Percentiles rank a stretch among this genome's conserved stretches.
phyloP scores from a whole-genome alignment of 2,113 vertebrate species.

The Tauraco erythrolophus region DNA sequence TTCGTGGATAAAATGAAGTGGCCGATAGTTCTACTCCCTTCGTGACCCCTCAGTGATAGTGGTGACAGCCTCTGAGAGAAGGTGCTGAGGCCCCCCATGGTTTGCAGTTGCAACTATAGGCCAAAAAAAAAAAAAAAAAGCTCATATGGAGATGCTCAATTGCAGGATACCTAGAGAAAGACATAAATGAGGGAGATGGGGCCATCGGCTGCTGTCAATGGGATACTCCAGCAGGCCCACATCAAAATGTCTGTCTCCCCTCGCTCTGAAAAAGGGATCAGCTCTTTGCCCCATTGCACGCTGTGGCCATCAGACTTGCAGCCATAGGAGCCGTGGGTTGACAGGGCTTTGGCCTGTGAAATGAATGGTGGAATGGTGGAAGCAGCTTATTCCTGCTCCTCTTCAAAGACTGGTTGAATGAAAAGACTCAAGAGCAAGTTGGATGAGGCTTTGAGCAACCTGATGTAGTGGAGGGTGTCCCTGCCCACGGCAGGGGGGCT shows the following conservation, averaged over 20 bases:
- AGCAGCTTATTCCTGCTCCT: background rate
- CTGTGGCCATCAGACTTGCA: background rate
- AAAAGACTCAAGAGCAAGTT: no score
- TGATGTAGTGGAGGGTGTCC: no score
- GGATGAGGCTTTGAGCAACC: no score
- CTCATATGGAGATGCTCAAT: background rate
- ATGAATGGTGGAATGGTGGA: no score
- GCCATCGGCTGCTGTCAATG: fast-evolving
- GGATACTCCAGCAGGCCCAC: background rate
- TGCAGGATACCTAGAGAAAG: background rate
- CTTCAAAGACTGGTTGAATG: background rate
- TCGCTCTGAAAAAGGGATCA: background rate
- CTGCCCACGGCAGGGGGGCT: no score
- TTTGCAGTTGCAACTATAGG: background rate
- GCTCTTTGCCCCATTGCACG: background rate
- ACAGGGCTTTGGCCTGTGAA: background rate
- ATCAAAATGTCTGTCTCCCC: background rate
- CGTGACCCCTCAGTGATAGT: background rate
- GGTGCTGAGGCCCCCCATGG: background rate
- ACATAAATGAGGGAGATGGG: background rate
- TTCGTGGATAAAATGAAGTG: background rate
- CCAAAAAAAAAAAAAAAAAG: background rate
- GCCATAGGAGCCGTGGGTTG: background rate
- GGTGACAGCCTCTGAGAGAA: background rate
- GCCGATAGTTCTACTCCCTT: background rate